Evolutionary conservation across 1,140 invertebrate species (phyloP).

Genomic region (Eciton burchellii): DNA sequence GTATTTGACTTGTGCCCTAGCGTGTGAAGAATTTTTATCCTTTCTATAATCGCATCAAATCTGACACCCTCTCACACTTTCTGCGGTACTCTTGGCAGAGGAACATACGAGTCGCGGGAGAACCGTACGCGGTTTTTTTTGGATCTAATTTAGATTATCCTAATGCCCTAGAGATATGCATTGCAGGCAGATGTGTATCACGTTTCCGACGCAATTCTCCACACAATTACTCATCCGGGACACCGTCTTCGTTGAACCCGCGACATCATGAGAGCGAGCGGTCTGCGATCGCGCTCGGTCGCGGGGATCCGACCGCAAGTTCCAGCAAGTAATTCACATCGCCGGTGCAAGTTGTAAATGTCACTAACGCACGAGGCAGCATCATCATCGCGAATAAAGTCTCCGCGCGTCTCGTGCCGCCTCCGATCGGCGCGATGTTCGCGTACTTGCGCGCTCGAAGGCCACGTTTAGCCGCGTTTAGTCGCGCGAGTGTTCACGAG

Average conservation of each 20-base stretch:
- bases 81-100: too few species aligned
- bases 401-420: neutral
- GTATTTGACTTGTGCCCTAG: too few species aligned
- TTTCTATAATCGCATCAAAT: too few species aligned
- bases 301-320: neutral
- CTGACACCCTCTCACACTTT: too few species aligned
- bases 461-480: conserved; percentile 22
- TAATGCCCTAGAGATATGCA: too few species aligned
- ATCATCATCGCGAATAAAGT: conserved; percentile 24
- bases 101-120: too few species aligned
- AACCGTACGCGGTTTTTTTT: too few species aligned
- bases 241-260: neutral
- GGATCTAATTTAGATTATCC: too few species aligned
- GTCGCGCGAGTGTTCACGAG: neutral
- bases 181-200: too few species aligned
- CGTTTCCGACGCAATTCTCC: neutral
- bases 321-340: conserved; percentile 40
- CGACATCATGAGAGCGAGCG: neutral
- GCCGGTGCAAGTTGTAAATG: conserved; percentile 48
- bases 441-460: conserved; percentile 9
- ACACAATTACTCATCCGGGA: neutral
- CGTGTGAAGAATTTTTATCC: too few species aligned
- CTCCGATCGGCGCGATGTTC: conserved; percentile 13
- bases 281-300: neutral
- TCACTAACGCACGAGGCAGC: conserved; percentile 3